A percentile compares a stretch with the other conserved stretches of the same genome.
These are phyloP conservation scores for Drosophila pectinifera DNA, from an alignment of 1,140 invertebrate genomes.

Conservation along the genomic window DNA sequence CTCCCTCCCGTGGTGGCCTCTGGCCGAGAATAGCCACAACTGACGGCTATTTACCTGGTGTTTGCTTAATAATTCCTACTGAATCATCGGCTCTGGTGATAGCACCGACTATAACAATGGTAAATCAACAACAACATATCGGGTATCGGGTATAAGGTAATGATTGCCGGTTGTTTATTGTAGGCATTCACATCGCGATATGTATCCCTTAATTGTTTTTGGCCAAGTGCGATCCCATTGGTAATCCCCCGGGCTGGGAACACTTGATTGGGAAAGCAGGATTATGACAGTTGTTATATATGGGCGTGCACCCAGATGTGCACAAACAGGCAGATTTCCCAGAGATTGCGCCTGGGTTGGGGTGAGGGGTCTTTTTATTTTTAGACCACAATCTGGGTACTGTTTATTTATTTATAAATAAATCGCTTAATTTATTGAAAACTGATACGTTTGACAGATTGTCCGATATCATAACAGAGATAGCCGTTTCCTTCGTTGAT, in stretches of 20 bases:
- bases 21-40: conserved; percentile 18
- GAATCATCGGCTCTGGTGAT: conserved; percentile 39
- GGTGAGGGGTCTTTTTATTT: conserved; percentile 60
- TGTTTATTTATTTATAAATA: conserved; percentile 62
- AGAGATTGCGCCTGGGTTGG: conserved; percentile 26
- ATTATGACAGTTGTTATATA: conserved; percentile 22
- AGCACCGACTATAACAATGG: conserved; percentile 18
- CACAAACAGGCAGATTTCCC: conserved; percentile 46
- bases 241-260: not conserved
- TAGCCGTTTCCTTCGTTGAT: not conserved
- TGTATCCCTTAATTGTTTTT: conserved; percentile 29
- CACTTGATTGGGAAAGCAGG: not conserved
- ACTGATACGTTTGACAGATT: conserved; percentile 14
- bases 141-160: conserved; percentile 36
- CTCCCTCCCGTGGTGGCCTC: conserved; percentile 18
- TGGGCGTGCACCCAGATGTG: conserved; percentile 12
- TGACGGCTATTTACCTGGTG: conserved; percentile 35
- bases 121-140: conserved; percentile 21
- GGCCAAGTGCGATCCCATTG: conserved; percentile 2
- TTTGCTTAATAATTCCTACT: conserved; percentile 34
- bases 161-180: conserved; percentile 55
- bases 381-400: conserved; percentile 56
- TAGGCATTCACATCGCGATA: conserved; percentile 29
- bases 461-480: not conserved
- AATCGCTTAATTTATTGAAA: conserved; percentile 51